Evolutionary conservation across 2,797 vertebrate genomes (phyloP), one percentile per base, ranked within the genome.

Genomic region (Otolemur crassicaudatus): DNA sequence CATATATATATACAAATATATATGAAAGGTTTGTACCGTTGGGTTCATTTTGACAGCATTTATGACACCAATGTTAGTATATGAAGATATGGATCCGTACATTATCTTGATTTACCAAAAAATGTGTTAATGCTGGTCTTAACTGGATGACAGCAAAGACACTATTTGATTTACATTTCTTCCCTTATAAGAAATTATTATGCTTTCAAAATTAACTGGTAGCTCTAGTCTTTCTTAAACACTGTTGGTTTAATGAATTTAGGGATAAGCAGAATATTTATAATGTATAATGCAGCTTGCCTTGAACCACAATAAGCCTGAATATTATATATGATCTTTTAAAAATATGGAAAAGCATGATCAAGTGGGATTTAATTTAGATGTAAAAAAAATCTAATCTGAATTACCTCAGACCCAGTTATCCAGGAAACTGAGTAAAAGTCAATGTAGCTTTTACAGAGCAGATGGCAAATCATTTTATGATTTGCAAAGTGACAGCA

Each of bases 301-400:
- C 87, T 91, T 81, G 7, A 82, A 70, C 43, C 83, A 69, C 60
- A 92, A 49, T 89, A 56, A 92, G 10, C 34, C 60, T 76, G 43
- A 93, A n/a, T 73, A 92, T 77, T 85, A 93, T n/a, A 83, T 79
- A 87, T 95, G 75, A 94, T 34, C 58, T 22, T 75, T 79, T 23
- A 60, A 31, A 85, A 80, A 60, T 60, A 72, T 31, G 34, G 70
- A 67, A 34, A 87, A 73, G 22, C 19, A 1, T 60, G 91, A 83
- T 73, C 49, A 92, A 96, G 79, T 87, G n/a, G 89, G 17, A 61
- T 89, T 92, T 86, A 83, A 92, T 92, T 96, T 91, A 84, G 77
- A 96, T 53, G 40, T 70, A 2, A 83, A 95, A 89, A 90, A 43
- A 53, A 53, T 53, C 7, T 56, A 63, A 87, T 84, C 53, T 46